Base-by-base conservation (phyloP, 2,888 invertebrate species). In the Archaeoteleia sp. region DNA sequence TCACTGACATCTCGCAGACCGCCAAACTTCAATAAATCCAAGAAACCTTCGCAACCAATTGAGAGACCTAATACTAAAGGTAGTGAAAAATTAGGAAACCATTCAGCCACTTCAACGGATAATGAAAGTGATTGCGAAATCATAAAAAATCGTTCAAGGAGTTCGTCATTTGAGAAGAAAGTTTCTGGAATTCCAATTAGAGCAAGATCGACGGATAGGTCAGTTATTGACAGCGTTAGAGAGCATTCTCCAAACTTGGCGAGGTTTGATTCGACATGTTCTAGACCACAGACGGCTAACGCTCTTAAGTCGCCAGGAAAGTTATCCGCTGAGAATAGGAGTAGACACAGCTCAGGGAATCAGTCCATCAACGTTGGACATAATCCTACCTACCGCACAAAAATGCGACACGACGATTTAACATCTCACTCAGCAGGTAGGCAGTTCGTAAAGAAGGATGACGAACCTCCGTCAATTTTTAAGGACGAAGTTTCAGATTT, bases 71-170 rank as follows among this genome's bases (percentile, higher is more conserved):
- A 20, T 3, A 13, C 7, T 12, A 6, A 15, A 1, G 15, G 37
- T n/a, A 29, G 9, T 8, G 3, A 35, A 13, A 35, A 3, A 9
- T 35, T 15, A 8, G 3, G 4, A 6, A 14, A 15, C 15, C 23
- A 23, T 30, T 34, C 25, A 9, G 9, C 1, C 9, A 29, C 27
- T n/a, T 29, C 15, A 7, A 3, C 4, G 4, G 10, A 49, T 14
- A 27, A 6, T 1, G 43, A 43, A 43, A 54, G 54, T 27, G 27
- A 54, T 43, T 43, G 10, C 29, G 43, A 15, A n/a, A n/a, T 12
- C 1, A 9, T 14, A 10, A 29, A 14, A 15, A 34, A 34, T 9
- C 32, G 17, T 8, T 15, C 23, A 10, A n/a, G 15, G 15, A 12
- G 9, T 27, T 15, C 17, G n/a, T 23, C 9, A 29, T 20, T 7